Percentiles rank a stretch among this genome's conserved stretches.
phyloP scores from a whole-genome alignment of 2,797 vertebrate genomes.

The Crenichthys baileyi region DNA sequence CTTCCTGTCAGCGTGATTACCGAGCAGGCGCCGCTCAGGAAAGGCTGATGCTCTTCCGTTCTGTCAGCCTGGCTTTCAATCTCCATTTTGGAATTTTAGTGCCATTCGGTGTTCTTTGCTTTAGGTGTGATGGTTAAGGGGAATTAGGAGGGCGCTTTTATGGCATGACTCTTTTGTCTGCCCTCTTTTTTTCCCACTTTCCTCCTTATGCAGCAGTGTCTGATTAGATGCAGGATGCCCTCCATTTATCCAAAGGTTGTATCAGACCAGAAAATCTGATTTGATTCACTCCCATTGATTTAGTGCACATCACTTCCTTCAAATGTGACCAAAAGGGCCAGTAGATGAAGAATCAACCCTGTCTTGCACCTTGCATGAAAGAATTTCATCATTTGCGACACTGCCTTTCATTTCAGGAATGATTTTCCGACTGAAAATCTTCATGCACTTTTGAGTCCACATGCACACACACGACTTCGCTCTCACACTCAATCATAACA shows the following conservation, averaged over 20 bases:
- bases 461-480: slow-evolving; percentile 16
- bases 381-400: slow-evolving; percentile 77
- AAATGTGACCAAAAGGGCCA: slow-evolving; percentile 72
- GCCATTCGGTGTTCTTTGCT: slow-evolving; percentile 35
- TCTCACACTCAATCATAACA: slow-evolving; percentile 51
- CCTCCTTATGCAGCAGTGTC: slow-evolving; percentile 12
- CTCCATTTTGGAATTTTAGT: slow-evolving; percentile 31
- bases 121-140: slow-evolving; percentile 29
- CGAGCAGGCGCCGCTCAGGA: slow-evolving; percentile 41
- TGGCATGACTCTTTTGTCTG: slow-evolving; percentile 7
- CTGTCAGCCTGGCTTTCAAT: slow-evolving; percentile 12
- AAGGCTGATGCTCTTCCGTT: slow-evolving; percentile 13
- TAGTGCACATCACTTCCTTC: slow-evolving; percentile 61
- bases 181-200: slow-evolving; percentile 12
- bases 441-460: slow-evolving; percentile 45
- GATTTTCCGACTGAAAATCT: slow-evolving; percentile 74
- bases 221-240: slow-evolving; percentile 15
- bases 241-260: slow-evolving; percentile 42
- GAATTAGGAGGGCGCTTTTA: slow-evolving; percentile 20
- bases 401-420: slow-evolving; percentile 76
- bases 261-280: slow-evolving; percentile 51
- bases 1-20: slow-evolving; percentile 61
- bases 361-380: slow-evolving; percentile 74
- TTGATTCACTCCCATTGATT: slow-evolving; percentile 60
- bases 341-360: slow-evolving; percentile 58